Base-by-base conservation (phyloP, 2,797 vertebrate species). In the Muscicapa striata region DNA sequence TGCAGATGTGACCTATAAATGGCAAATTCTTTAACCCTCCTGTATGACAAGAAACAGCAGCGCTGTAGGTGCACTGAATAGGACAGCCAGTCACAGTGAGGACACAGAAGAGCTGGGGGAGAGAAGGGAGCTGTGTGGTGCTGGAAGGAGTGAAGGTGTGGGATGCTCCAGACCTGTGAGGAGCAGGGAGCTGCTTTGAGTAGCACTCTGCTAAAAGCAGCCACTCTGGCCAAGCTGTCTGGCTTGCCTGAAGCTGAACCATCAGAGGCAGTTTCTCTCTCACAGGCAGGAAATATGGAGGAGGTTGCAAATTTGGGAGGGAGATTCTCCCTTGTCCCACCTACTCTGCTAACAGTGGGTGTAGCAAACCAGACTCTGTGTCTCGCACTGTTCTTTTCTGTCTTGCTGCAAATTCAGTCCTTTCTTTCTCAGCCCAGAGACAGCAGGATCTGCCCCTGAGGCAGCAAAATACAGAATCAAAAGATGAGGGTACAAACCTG, bases 21-120 rank as follows among this genome's bases (percentile, higher is more conserved):
- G 29, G 43, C 36, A 79, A 69, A 13, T 76, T 80, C 78, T 92
- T 85, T 58, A 85, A 75, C 32, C 7, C 13, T 85, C 13, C 34
- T 48, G 1, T 80, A 20, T 16, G 19, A 68, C 24, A 49, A 52
- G 79, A 59, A 84, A 29, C 40, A 73, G 29, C 8, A 43, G 75
- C 45, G 23, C n/a, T 63, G 29, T 72, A 64, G 51, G 51, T 55
- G 40, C 26, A 20, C 34, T 32, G 58, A 57, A 4, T 6, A 51
- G 46, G 22, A 84, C 27, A 66, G n/a, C 11, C 43, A 43, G 13
- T 34, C 34, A 38, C 3, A 3, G 17, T 0, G 1, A 26, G 54
- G 64, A 17, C 0, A 0, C 40, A 49, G 46, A 45, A n/a, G 0
- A 3, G 15, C n/a, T 46, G 6, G 9, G 4, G 30, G 41, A 68